phyloP scores from a whole-genome alignment of 2,888 invertebrate species.

The Aphidius colemani region DNA sequence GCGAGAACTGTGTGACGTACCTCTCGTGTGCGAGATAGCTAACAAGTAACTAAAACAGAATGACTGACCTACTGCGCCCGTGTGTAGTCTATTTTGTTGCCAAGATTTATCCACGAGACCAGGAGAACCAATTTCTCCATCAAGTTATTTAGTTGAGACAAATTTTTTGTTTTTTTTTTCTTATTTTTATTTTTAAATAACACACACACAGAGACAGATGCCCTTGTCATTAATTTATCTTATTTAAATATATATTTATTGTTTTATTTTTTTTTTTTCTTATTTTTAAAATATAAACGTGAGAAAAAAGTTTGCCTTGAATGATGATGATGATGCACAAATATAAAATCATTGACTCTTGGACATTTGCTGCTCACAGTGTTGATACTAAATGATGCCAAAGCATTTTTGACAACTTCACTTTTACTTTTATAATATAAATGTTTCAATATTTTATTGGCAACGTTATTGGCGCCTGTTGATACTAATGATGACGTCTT shows the following conservation, averaged over 20 bases:
- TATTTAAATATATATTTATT: slow-evolving; percentile 3
- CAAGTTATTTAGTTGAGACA: slow-evolving; percentile 26
- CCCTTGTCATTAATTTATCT: slow-evolving; percentile 13
- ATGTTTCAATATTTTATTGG: no score
- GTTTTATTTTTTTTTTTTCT: background rate
- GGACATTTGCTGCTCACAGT: no score
- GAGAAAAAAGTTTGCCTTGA: no score
- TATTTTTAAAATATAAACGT: background rate
- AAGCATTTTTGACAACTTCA: no score
- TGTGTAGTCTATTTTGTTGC: slow-evolving; percentile 30
- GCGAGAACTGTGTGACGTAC: slow-evolving; percentile 18
- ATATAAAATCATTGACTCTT: no score
- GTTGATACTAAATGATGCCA: no score
- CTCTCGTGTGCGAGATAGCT: slow-evolving; percentile 38
- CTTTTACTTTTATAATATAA: no score
- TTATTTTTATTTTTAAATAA: slow-evolving; percentile 20
- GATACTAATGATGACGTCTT: no score
- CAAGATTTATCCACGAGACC: slow-evolving; percentile 13
- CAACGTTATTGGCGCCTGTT: no score
- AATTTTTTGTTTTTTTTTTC: slow-evolving; percentile 26
- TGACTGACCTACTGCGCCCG: slow-evolving; percentile 44
- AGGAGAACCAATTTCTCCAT: slow-evolving; percentile 24
- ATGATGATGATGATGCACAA: no score
- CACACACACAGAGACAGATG: background rate
- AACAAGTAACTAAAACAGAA: slow-evolving; percentile 45